phyloP scores from a whole-genome alignment of 2,113 vertebrate species.

The Condylura cristata region DNA sequence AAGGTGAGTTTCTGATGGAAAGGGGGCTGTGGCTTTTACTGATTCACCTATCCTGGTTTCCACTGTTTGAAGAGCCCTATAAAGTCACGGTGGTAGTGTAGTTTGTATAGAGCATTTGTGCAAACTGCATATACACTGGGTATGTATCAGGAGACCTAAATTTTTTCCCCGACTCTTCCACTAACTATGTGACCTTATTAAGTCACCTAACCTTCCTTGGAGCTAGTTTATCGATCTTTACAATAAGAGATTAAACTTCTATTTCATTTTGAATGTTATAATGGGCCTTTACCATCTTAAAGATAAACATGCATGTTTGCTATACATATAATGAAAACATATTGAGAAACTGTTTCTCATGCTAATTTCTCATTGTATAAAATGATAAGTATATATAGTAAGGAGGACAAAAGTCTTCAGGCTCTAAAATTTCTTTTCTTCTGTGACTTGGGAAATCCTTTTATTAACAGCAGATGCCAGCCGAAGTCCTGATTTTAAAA shows the following conservation, averaged over 20 bases:
- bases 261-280: slow-evolving; percentile 31
- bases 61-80: not conserved
- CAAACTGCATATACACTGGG: not conserved
- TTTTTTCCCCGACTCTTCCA: not conserved
- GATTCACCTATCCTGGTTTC: not conserved
- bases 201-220: slow-evolving; percentile 22
- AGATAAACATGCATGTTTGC: slow-evolving; percentile 11
- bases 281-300: not conserved
- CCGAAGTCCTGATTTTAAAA: not conserved
- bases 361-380: slow-evolving; percentile 52
- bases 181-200: not conserved
- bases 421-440: slow-evolving; percentile 3
- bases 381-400: not conserved
- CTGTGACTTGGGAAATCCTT: not conserved
- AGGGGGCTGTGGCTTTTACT: not conserved
- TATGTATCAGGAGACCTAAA: not conserved
- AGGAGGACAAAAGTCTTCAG: not conserved
- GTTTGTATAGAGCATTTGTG: not conserved
- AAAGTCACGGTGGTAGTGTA: not conserved
- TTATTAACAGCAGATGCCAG: not conserved
- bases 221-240: not conserved
- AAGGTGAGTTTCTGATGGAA: slow-evolving; percentile 88
- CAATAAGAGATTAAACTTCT: not conserved
- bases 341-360: slow-evolving; percentile 55
- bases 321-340: slow-evolving; percentile 47